These are phyloP conservation scores for Crocallis elinguaria DNA, from an alignment of 2,888 invertebrate species.

Conservation along the genomic window DNA sequence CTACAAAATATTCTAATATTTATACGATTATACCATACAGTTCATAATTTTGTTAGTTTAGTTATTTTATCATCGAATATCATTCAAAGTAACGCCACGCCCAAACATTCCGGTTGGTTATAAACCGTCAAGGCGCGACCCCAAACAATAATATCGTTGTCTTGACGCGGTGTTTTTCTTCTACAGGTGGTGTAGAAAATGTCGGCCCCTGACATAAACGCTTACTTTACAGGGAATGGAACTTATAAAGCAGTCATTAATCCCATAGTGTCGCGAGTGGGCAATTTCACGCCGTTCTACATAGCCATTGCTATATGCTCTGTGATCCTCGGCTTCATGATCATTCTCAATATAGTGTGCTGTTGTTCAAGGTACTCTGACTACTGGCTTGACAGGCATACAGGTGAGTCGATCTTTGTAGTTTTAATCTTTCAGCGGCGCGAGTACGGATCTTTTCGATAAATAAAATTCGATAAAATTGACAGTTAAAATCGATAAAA, in stretches of 20 bases:
- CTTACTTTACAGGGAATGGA: conserved; percentile 76
- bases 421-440: neutral
- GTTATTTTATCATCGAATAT: neutral
- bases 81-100: conserved; percentile 8
- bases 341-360: conserved; percentile 90
- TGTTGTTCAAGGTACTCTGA: conserved; percentile 92
- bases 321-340: conserved; percentile 87
- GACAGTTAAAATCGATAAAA: too few species aligned
- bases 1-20: too few species aligned
- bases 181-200: conserved; percentile 71
- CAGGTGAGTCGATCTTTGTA: conserved; percentile 79
- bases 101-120: neutral
- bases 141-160: conserved; percentile 6
- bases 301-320: conserved; percentile 91
- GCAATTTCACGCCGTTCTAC: conserved; percentile 94
- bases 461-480: too few species aligned
- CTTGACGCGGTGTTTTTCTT: conserved; percentile 64
- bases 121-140: conserved; percentile 4
- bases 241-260: conserved; percentile 70
- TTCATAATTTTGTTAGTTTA: too few species aligned
- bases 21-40: too few species aligned
- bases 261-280: conserved; percentile 68
- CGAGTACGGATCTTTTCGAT: too few species aligned
- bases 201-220: conserved; percentile 71
- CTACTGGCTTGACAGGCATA: conserved; percentile 93